Conservation (phyloP, 2,113 vertebrate genomes). For the Riparia riparia region DNA sequence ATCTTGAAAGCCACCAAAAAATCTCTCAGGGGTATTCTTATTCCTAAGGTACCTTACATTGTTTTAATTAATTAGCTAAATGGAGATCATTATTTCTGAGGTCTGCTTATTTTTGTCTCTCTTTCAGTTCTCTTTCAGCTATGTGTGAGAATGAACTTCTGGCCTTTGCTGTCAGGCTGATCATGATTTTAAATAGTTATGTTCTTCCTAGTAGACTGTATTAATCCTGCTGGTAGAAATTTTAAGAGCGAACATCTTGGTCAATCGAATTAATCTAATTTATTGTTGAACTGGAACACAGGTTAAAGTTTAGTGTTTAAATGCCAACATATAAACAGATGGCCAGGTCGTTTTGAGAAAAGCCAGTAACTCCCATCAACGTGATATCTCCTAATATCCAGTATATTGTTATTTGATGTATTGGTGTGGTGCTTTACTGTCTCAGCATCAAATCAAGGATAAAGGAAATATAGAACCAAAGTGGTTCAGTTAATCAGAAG, state of each 20-base stretch:
- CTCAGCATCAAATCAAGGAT: neutral
- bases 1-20: slow-evolving; percentile 49
- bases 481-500: neutral
- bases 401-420: neutral
- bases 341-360: neutral
- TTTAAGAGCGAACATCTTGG: neutral
- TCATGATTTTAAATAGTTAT: slow-evolving; percentile 40
- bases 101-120: slow-evolving; percentile 61
- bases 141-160: slow-evolving; percentile 5
- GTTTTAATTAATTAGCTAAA: slow-evolving; percentile 71
- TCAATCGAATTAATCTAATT: neutral
- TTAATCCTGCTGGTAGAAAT: neutral
- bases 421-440: neutral
- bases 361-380: neutral
- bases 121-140: slow-evolving; percentile 21
- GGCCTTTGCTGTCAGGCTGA: slow-evolving; percentile 22
- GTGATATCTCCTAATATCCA: neutral
- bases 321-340: neutral
- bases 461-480: neutral
- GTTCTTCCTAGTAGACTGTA: neutral
- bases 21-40: slow-evolving; percentile 47
- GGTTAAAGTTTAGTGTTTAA: neutral
- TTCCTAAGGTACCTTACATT: slow-evolving; percentile 53
- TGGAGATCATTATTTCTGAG: slow-evolving; percentile 51
- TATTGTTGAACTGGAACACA: neutral